phyloP scores from a whole-genome alignment of 2,888 invertebrate species.

The Netelia fuscicornis region DNA sequence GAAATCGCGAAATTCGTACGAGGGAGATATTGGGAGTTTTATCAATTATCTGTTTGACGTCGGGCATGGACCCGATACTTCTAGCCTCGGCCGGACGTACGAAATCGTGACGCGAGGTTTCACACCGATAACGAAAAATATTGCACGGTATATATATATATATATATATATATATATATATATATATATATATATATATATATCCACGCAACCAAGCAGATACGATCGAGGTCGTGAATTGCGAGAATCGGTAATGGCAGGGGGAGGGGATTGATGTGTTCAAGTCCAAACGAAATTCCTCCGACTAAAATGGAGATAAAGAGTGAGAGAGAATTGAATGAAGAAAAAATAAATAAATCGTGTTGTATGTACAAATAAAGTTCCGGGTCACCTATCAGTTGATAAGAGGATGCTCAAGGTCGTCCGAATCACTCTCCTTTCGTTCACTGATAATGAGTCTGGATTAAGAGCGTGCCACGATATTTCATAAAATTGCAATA shows the following conservation, averaged over 20 bases:
- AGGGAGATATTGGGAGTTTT: slow-evolving; percentile 32
- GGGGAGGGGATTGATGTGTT: slow-evolving; percentile 6
- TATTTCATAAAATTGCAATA: not conserved
- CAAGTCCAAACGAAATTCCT: slow-evolving; percentile 47
- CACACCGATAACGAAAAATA: slow-evolving; percentile 48
- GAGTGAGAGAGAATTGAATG: slow-evolving; percentile 1
- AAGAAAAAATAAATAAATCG: slow-evolving; percentile 26
- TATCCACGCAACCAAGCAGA: not conserved
- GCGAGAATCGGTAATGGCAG: slow-evolving; percentile 20
- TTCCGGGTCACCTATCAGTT: slow-evolving; percentile 20
- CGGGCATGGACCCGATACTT: slow-evolving; percentile 55
- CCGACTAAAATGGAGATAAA: slow-evolving; percentile 30
- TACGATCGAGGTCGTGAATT: slow-evolving; percentile 6
- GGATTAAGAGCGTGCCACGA: slow-evolving; percentile 4
- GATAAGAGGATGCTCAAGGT: slow-evolving; percentile 46
- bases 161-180: slow-evolving; percentile 15
- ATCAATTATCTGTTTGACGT: slow-evolving; percentile 67
- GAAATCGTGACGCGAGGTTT: slow-evolving; percentile 41
- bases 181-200: slow-evolving; percentile 12
- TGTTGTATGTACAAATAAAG: not conserved
- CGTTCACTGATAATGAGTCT: slow-evolving; percentile 12
- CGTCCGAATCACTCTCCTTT: slow-evolving; percentile 10
- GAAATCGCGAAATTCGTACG: too few species aligned
- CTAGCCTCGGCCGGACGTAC: slow-evolving; percentile 39
- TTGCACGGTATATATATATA: slow-evolving; percentile 14